phyloP scores from a whole-genome alignment of 1,140 invertebrate genomes.

The Thaumetopoea pityocampa region DNA sequence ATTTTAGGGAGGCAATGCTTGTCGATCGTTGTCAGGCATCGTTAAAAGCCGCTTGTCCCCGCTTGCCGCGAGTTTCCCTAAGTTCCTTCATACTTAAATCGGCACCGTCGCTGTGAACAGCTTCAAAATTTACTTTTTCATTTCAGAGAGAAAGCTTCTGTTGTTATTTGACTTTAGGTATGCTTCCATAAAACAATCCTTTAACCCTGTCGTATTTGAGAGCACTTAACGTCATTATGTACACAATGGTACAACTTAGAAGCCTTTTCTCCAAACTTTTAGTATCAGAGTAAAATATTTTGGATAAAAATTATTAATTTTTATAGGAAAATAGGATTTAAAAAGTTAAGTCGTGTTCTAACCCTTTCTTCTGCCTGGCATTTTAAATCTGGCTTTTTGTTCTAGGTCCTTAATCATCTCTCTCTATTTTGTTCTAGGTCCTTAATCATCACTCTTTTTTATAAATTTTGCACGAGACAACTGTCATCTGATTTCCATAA shows the following conservation, averaged over 20 bases:
- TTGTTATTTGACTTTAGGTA: conserved; percentile 25
- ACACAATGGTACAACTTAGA: conserved; percentile 11
- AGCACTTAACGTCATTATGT: conserved; percentile 21
- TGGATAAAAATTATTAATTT: too few relatives aligned
- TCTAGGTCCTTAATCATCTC: too few relatives aligned
- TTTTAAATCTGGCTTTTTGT: too few relatives aligned
- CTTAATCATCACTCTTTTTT: too few relatives aligned
- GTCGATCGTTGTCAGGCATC: conserved; percentile 16
- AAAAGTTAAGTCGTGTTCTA: too few relatives aligned
- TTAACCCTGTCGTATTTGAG: conserved; percentile 21
- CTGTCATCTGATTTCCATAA: too few relatives aligned
- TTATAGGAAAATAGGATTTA: too few relatives aligned
- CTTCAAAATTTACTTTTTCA: conserved; percentile 23
- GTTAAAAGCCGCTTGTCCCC: conserved; percentile 23
- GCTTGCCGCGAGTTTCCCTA: conserved; percentile 19
- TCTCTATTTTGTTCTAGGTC: too few relatives aligned
- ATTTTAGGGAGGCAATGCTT: not conserved
- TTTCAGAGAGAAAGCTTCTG: conserved; percentile 15
- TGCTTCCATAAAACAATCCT: conserved; percentile 20
- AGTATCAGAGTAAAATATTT: conserved; percentile 13
- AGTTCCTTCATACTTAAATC: conserved; percentile 18
- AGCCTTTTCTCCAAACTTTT: conserved; percentile 18
- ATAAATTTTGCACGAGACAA: too few relatives aligned
- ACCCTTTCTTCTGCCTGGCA: too few relatives aligned
- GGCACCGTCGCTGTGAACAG: conserved; percentile 4